phyloP scores from a whole-genome alignment of 2,113 vertebrate genomes.

The Excalfactoria chinensis region DNA sequence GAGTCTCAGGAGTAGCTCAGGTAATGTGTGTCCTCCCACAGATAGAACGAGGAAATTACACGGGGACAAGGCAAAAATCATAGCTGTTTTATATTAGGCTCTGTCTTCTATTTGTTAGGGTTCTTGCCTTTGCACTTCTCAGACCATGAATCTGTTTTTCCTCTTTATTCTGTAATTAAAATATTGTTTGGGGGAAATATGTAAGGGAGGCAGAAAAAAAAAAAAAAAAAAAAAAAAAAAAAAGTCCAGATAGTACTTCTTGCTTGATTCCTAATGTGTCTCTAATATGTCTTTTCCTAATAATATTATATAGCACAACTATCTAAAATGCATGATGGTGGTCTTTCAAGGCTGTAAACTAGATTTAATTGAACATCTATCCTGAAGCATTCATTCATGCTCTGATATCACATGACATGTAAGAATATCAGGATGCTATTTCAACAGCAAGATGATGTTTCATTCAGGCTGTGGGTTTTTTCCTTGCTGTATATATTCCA shows the following conservation, averaged over 20 bases:
- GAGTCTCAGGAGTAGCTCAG: conserved; percentile 58
- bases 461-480: not conserved
- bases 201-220: not conserved
- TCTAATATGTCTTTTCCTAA: not conserved
- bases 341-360: conserved; percentile 37
- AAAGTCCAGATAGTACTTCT: not conserved
- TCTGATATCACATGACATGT: not conserved
- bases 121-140: conserved; percentile 50
- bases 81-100: conserved; percentile 62
- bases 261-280: not conserved
- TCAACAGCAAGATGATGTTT: conserved; percentile 11
- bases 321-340: not conserved
- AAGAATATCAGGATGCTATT: not conserved
- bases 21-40: conserved; percentile 50
- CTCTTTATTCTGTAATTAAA: conserved; percentile 38
- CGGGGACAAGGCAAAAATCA: conserved; percentile 67
- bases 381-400: conserved; percentile 20
- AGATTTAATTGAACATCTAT: conserved; percentile 59
- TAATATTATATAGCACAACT: not conserved
- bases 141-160: not conserved
- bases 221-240: conserved; percentile 25
- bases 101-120: conserved; percentile 58
- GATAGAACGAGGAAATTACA: conserved; percentile 62
- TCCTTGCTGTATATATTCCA: not conserved
- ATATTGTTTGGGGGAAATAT: not conserved